Percentiles rank a stretch among this genome's conserved stretches.
Evolutionary conservation across 1,140 invertebrate genomes (phyloP).

Genomic region (fruit fly (Drosophila melanogaster)): Release_6_plus_ISO1_MT NT_033777.3:24786001-24786500

Average conservation of each 20-base stretch:
- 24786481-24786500: conserved; percentile 98
- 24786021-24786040: conserved; percentile 94
- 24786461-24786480: conserved; percentile 96
- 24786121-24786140: conserved; percentile 87
- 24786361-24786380: conserved; percentile 96
- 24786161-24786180: conserved; percentile 85
- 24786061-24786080: conserved; percentile 92
- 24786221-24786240: conserved; percentile 98
- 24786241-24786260: conserved; percentile 95
- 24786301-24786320: conserved; percentile 92
- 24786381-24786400: conserved; percentile 93
- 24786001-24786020: conserved; percentile 97
- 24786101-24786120: conserved; percentile 88
- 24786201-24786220: conserved; percentile 98
- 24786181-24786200: conserved; percentile 96
- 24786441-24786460: conserved; percentile 92
- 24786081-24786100: conserved; percentile 88
- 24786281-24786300: conserved; percentile 86
- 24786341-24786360: conserved; percentile 93
- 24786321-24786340: conserved; percentile 98
- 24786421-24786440: conserved; percentile 95
- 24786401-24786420: conserved; percentile 97
- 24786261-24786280: conserved; percentile 87
- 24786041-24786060: conserved; percentile 97
- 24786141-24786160: conserved; percentile 89